A percentile compares a stretch with the other conserved stretches of the same genome.
phyloP scores from a whole-genome alignment of 2,888 invertebrate species.

The Cheiracanthium punctorium region DNA sequence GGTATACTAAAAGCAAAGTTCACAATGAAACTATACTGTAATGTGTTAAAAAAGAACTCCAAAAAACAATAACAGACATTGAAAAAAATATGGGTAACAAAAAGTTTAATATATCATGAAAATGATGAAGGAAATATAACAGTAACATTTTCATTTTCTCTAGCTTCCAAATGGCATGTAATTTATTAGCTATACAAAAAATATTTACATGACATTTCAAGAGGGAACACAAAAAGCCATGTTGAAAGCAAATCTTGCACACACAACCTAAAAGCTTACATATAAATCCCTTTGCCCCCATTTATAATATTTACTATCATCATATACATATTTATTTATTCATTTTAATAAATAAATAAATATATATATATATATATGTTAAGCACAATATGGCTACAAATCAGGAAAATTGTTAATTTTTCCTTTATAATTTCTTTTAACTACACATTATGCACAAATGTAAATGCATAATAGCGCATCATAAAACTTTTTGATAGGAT shows the following conservation, averaged over 20 bases:
- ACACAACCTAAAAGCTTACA: conserved; percentile 8
- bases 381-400: conserved; percentile 51
- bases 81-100: neutral
- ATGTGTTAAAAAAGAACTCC: neutral
- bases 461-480: neutral
- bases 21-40: conserved; percentile 6
- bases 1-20: conserved; percentile 17
- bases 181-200: conserved; percentile 57
- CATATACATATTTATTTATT: too few species aligned
- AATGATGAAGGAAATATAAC: neutral
- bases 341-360: too few species aligned
- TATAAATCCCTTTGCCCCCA: neutral
- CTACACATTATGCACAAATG: neutral
- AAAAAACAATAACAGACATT: neutral
- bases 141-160: conserved; percentile 3
- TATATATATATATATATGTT: too few species aligned
- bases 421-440: neutral
- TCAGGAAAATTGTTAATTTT: neutral
- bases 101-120: neutral
- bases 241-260: conserved; percentile 8
- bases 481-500: neutral
- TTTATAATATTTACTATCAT: neutral
- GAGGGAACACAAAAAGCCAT: conserved; percentile 50
- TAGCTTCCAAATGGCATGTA: conserved; percentile 53
- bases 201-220: conserved; percentile 65